Conservation (phyloP, 2,797 vertebrate species). For the Buphagus erythrorhynchus region DNA sequence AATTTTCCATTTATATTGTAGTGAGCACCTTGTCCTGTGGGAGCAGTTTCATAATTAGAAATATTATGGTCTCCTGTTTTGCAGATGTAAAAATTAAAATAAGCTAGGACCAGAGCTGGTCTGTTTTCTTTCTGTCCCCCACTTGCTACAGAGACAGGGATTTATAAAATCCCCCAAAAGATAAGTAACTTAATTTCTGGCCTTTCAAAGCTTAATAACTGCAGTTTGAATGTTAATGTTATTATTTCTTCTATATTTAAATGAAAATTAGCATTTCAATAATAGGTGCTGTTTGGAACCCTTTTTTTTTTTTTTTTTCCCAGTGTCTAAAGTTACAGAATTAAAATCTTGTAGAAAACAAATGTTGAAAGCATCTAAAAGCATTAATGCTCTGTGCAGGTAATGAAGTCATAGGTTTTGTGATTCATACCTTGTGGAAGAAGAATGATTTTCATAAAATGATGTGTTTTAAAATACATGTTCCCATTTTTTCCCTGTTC, state of each 20-base stretch:
- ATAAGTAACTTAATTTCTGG: slow-evolving; percentile 28
- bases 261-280: not conserved
- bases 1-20: not conserved
- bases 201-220: not conserved
- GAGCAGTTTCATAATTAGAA: not conserved
- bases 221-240: slow-evolving; percentile 32
- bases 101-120: not conserved
- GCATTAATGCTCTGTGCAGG: rapidly evolving
- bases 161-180: slow-evolving; percentile 38
- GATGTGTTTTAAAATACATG: not conserved
- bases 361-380: not conserved
- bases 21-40: not conserved
- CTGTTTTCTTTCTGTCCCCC: not conserved
- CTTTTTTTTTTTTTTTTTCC: not conserved
- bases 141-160: not conserved
- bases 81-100: not conserved
- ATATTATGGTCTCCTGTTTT: not conserved
- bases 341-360: not conserved
- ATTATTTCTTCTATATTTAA: slow-evolving; percentile 25
- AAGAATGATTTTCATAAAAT: not conserved
- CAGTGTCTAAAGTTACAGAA: not conserved
- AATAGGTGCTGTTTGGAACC: not conserved
- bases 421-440: not conserved
- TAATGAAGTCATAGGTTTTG: not conserved
- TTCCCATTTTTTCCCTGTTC: not conserved